A percentile compares a stretch with the other conserved stretches of the same genome.
phyloP scores from a whole-genome alignment of 2,797 vertebrate species.

The Sandelia bainsii region DNA sequence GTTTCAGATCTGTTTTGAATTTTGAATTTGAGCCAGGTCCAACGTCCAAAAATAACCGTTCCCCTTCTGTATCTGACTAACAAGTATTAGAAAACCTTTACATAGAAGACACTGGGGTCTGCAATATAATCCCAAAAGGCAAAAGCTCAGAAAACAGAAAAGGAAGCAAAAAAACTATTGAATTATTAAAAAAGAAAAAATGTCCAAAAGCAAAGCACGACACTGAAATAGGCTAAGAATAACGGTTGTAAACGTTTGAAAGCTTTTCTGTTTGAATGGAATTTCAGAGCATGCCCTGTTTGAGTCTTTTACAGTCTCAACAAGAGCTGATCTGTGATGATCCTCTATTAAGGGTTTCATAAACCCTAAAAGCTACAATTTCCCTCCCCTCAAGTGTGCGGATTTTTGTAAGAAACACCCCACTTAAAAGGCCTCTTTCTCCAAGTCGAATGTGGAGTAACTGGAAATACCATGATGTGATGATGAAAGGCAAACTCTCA shows the following conservation, averaged over 20 bases:
- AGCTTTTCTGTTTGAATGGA: constrained; percentile 35
- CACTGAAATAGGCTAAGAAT: constrained; percentile 36
- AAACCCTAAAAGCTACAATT: constrained; percentile 26
- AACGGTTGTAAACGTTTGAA: constrained; percentile 41
- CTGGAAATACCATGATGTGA: constrained; percentile 31
- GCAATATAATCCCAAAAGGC: constrained; percentile 60
- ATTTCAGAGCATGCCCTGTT: constrained; percentile 28
- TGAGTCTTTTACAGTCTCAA: constrained; percentile 27
- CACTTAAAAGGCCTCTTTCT: constrained; percentile 48
- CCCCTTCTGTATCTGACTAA: constrained; percentile 4
- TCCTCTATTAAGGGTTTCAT: constrained; percentile 17
- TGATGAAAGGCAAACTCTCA: constrained; percentile 51
- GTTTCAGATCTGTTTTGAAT: neutral
- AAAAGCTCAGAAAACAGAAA: constrained; percentile 43
- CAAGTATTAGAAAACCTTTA: constrained; percentile 4
- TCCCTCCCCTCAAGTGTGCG: constrained; percentile 10
- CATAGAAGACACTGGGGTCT: constrained; percentile 40
- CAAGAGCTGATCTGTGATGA: constrained; percentile 23
- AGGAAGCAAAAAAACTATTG: constrained; percentile 4
- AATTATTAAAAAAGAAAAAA: constrained; percentile 21
- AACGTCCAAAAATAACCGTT: constrained; percentile 23
- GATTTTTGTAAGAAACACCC: constrained; percentile 16
- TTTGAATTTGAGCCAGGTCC: constrained; percentile 35
- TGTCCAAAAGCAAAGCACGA: constrained; percentile 35
- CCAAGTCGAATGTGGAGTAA: constrained; percentile 16